These are phyloP conservation scores for Hofmannophila pseudospretella DNA, from an alignment of 2,888 invertebrate genomes.

Conservation along the genomic window DNA sequence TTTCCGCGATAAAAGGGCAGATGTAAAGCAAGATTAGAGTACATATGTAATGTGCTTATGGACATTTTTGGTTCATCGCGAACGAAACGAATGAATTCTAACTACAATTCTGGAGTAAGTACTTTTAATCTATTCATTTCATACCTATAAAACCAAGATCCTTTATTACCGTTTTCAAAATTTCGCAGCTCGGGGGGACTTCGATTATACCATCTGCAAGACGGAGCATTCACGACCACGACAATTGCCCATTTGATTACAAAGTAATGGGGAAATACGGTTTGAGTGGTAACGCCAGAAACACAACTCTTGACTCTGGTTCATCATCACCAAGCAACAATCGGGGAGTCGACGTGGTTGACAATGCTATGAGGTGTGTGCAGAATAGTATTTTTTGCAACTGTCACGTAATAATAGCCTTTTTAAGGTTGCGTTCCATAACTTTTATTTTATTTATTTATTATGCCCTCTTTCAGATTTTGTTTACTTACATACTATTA, in stretches of 20 bases:
- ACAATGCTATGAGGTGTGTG: conserved; percentile 53
- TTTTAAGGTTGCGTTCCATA: too few species aligned
- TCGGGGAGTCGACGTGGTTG: conserved; percentile 42
- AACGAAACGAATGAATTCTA: background rate
- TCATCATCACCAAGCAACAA: background rate
- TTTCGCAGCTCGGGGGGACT: conserved; percentile 36
- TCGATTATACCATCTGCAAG: conserved; percentile 43
- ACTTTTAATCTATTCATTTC: too few species aligned
- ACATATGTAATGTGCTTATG: too few species aligned
- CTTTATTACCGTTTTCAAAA: background rate
- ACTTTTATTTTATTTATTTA: too few species aligned
- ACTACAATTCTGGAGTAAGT: background rate
- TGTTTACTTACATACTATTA: too few species aligned
- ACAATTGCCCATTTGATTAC: conserved; percentile 17
- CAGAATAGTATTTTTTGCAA: too few species aligned
- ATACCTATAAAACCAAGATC: too few species aligned
- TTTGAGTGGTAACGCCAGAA: conserved; percentile 11
- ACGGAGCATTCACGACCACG: conserved; percentile 41
- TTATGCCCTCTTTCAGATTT: too few species aligned
- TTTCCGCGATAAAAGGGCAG: too few species aligned
- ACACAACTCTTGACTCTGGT: background rate
- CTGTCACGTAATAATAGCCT: too few species aligned
- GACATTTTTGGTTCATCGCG: background rate
- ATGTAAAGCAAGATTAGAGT: too few species aligned
- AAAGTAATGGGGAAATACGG: conserved; percentile 45